Percentiles rank a stretch among this genome's conserved stretches.
phyloP scores from a whole-genome alignment of 2,113 vertebrate genomes.

The Rhynchomys soricoides region DNA sequence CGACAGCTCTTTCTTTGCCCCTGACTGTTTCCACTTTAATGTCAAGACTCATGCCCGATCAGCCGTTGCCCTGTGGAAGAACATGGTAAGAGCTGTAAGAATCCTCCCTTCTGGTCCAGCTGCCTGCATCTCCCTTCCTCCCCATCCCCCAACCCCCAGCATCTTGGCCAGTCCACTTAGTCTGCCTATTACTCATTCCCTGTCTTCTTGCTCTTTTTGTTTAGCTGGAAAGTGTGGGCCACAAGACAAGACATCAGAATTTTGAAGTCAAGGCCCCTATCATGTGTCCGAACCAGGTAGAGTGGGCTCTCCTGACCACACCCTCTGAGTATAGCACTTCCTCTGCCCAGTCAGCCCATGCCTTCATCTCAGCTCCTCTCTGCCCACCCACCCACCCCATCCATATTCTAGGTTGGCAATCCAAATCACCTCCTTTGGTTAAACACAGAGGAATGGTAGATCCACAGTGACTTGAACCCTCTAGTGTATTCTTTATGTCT shows the following conservation, averaged over 20 bases:
- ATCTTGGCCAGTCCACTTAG: not conserved
- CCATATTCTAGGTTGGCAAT: not conserved
- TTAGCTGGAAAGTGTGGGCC: conserved; percentile 86
- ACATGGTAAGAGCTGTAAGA: conserved; percentile 84
- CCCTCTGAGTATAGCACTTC: not conserved
- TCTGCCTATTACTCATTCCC: not conserved
- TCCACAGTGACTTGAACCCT: not conserved
- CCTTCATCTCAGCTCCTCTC: not conserved
- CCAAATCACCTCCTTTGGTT: not conserved
- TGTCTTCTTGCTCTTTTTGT: not conserved
- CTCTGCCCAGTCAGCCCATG: not conserved
- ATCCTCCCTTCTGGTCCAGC: not conserved
- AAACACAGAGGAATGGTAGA: not conserved
- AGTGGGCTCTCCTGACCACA: fast-evolving
- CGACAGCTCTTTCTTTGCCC: conserved; percentile 86
- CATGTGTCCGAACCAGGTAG: conserved; percentile 84
- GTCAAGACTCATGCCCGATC: conserved; percentile 81
- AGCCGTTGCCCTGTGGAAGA: conserved; percentile 87
- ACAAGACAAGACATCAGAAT: conserved; percentile 75
- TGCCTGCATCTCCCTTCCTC: not conserved
- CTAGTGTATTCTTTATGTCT: not conserved
- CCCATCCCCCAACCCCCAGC: too few species aligned
- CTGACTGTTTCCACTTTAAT: conserved; percentile 89
- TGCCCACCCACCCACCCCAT: not conserved
- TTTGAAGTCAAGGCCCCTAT: conserved; percentile 74